These are phyloP conservation scores for Cotesia congregata DNA, from an alignment of 2,888 invertebrate species.

Conservation along the genomic window DNA sequence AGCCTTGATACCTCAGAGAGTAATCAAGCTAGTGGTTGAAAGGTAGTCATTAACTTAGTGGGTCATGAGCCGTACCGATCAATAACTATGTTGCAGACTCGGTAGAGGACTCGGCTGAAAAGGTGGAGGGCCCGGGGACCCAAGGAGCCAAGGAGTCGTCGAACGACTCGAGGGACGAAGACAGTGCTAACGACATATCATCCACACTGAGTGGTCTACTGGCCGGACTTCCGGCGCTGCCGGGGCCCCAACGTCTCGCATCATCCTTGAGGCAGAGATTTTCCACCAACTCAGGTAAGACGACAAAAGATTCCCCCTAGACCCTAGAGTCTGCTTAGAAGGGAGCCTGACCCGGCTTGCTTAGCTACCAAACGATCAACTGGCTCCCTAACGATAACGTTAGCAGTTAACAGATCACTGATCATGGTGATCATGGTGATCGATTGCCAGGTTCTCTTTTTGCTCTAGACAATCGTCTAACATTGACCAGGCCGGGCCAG, in stretches of 20 bases:
- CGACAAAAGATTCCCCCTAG: slow-evolving; percentile 11
- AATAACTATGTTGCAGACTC: slow-evolving; percentile 55
- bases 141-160: slow-evolving; percentile 67
- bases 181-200: slow-evolving; percentile 60
- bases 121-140: slow-evolving; percentile 70
- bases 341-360: slow-evolving; percentile 58
- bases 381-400: slow-evolving; percentile 17
- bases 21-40: not conserved
- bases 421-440: too few relatives aligned
- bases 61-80: slow-evolving; percentile 19
- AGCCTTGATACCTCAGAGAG: too few relatives aligned
- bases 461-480: slow-evolving; percentile 35
- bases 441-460: not conserved
- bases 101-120: slow-evolving; percentile 67
- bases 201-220: slow-evolving; percentile 66
- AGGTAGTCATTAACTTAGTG: slow-evolving; percentile 15
- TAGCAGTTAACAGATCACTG: too few relatives aligned
- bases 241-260: slow-evolving; percentile 69
- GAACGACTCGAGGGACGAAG: slow-evolving; percentile 65
- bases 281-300: slow-evolving; percentile 68
- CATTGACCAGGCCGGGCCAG: slow-evolving; percentile 70
- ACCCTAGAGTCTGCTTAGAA: slow-evolving; percentile 43
- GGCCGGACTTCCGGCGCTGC: slow-evolving; percentile 67
- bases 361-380: slow-evolving; percentile 27
- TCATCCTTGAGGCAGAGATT: slow-evolving; percentile 67